Conservation (phyloP, 2,888 invertebrate species). For the Acanthococcus lagerstroemiae region DNA sequence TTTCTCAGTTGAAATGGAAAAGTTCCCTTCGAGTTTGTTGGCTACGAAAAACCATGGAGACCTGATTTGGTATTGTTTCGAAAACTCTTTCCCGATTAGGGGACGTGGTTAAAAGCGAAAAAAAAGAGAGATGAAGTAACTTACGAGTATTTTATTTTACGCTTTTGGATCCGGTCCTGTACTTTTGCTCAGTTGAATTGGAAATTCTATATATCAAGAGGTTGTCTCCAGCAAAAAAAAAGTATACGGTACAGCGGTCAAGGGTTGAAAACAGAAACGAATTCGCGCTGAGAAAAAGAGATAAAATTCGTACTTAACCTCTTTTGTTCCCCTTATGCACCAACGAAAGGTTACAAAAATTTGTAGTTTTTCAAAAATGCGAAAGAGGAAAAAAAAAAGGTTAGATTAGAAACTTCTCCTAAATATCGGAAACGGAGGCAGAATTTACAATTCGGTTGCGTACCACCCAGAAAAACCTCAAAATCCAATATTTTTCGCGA, state of each 20-base stretch:
- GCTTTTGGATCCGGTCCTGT: slow-evolving; percentile 6
- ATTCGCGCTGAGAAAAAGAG: slow-evolving; percentile 19
- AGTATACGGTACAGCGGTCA: slow-evolving; percentile 16
- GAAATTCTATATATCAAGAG: slow-evolving; percentile 24
- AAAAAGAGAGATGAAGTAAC: slow-evolving; percentile 11
- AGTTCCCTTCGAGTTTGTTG: too few relatives aligned
- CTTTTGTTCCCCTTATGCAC: too few relatives aligned
- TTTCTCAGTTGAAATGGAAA: too few relatives aligned
- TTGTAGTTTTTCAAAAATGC: slow-evolving; percentile 7
- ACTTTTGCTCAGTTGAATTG: slow-evolving; percentile 16
- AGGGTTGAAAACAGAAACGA: slow-evolving; percentile 14
- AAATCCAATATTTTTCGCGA: slow-evolving; percentile 20
- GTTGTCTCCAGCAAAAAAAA: slow-evolving; percentile 14
- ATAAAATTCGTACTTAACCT: slow-evolving; percentile 26
- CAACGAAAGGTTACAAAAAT: too few relatives aligned
- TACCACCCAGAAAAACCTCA: slow-evolving; percentile 17
- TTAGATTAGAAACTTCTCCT: slow-evolving; percentile 19
- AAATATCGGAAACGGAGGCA: slow-evolving; percentile 8
- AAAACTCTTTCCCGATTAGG: neutral
- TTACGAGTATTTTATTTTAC: slow-evolving; percentile 16
- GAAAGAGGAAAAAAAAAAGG: neutral
- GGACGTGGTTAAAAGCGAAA: neutral
- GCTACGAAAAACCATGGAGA: too few relatives aligned
- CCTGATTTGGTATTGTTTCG: too few relatives aligned
- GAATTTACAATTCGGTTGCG: slow-evolving; percentile 21